Conservation (phyloP, 1,140 invertebrate genomes). For the Pollicipes pollicipes region DNA sequence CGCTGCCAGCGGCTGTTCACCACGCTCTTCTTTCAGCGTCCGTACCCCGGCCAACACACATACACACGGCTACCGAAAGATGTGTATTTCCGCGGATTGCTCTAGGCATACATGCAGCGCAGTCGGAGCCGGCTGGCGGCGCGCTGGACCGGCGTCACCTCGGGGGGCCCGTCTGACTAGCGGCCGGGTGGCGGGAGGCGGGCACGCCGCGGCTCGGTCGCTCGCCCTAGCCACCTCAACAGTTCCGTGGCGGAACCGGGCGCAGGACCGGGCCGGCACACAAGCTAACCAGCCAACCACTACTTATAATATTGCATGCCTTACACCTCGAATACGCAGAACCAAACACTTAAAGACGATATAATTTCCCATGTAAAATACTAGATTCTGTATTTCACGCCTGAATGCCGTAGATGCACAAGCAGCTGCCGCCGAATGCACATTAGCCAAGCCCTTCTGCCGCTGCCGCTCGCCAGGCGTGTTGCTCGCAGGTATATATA, state of each 20-base stretch:
- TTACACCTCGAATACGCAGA: neutral
- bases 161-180: conserved; percentile 2
- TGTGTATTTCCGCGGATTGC: neutral
- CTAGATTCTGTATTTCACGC: neutral
- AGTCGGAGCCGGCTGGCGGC: neutral
- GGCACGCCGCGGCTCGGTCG: neutral
- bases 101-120: conserved; percentile 2
- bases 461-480: too few relatives aligned
- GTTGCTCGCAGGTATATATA: neutral
- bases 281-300: neutral
- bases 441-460: neutral
- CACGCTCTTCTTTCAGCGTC: too few relatives aligned
- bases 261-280: neutral
- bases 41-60: too few relatives aligned
- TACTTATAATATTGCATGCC: neutral
- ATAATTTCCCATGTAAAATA: conserved; percentile 2
- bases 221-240: neutral
- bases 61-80: neutral
- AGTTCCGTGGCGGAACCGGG: neutral
- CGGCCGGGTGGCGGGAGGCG: too few relatives aligned
- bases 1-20: too few relatives aligned
- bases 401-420: neutral
- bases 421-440: neutral
- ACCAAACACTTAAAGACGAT: neutral
- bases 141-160: too few relatives aligned